Base-by-base conservation (phyloP, 2,888 invertebrate genomes). In the Ochropacha duplaris region DNA sequence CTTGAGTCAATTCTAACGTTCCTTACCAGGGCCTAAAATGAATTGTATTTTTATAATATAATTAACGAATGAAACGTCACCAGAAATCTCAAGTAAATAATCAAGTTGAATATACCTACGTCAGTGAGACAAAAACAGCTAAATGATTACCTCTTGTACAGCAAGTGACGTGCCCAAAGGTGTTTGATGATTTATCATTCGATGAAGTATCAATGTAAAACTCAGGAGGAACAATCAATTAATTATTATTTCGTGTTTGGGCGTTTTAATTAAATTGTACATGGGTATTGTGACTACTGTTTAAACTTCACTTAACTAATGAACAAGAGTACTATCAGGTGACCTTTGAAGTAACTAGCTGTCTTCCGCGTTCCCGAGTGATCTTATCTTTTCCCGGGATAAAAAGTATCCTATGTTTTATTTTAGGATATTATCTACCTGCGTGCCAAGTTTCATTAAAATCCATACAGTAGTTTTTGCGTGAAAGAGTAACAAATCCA, bases 131-230 rank as follows among this genome's bases (percentile, higher is more conserved):
- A 44, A 44, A 44, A 44, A 44, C 8, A 16, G 9, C 2, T 44
- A 44, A 44, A 44, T 19, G 16, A 44, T 44, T 44, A 19, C 19
- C 8, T 19, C 19, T 44, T 44, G 44, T 44, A 44, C 19, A 58
- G 24, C 58, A 59, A 65, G 60, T 70, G 78, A 78, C 78, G 69
- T 63, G 68, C 59, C 65, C 63, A 61, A 66, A 72, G 63, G 69
- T 61, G 64, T 59, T 57, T 51, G n/a, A 67, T 72, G 70, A 76
- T 74, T 74, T 71, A 74, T 75, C 54, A 50, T 56, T 62, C 44
- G 57, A 60, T 12, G 31, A 56, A 51, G 61, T 62, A 55, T 56
- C 28, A 31, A 31, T n/a, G 34, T 34, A 31, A 34, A 52, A 31
- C 44, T 44, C 16, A 4, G 9, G 8, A 9, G 44, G 19, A 44